Conservation (phyloP, 1,140 invertebrate genomes). For the Nephotettix cincticeps region DNA sequence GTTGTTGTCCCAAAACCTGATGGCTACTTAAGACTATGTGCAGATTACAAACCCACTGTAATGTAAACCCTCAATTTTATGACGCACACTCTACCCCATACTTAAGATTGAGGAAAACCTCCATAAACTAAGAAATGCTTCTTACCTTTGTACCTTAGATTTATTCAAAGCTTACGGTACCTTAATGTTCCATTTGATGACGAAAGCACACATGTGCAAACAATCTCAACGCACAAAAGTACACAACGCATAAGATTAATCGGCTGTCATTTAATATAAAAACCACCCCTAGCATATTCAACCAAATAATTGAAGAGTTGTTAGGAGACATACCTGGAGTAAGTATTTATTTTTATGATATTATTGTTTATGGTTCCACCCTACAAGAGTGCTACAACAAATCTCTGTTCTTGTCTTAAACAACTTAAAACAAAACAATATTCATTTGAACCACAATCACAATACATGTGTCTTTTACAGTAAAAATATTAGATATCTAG, state of each 20-base stretch:
- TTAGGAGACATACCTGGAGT: not conserved
- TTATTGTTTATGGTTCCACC: not conserved
- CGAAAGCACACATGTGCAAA: conserved; percentile 19
- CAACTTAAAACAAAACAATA: too few relatives aligned
- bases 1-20: not conserved
- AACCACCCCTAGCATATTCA: not conserved
- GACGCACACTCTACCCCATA: too few relatives aligned
- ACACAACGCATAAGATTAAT: not conserved
- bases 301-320: conserved; percentile 10
- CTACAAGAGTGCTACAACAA: too few relatives aligned
- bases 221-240: not conserved
- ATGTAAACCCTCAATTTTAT: not conserved
- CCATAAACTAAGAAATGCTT: not conserved
- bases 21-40: not conserved
- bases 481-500: not conserved
- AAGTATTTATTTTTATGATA: too few relatives aligned
- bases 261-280: not conserved
- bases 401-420: not conserved
- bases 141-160: not conserved
- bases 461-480: not conserved
- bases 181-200: not conserved
- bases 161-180: conserved; percentile 18
- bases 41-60: not conserved
- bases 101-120: not conserved
- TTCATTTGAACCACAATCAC: too few relatives aligned